phyloP scores from a whole-genome alignment of 2,113 vertebrate species.

The Pterophyllum scalare region DNA sequence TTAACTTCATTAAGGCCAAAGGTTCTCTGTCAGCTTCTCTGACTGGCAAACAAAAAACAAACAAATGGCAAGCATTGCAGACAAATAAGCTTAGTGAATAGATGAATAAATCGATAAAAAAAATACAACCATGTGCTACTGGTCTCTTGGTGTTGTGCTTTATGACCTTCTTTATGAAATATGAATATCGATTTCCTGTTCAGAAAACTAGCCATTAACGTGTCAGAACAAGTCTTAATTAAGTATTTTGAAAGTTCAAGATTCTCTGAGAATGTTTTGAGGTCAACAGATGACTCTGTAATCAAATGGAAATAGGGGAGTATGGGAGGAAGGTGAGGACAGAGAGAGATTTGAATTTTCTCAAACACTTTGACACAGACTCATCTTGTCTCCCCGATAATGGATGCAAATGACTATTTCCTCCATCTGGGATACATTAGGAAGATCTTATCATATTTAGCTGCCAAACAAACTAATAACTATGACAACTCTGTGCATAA shows the following conservation, averaged over 20 bases:
- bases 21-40: neutral
- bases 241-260: constrained; percentile 58
- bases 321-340: neutral
- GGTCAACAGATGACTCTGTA: constrained; percentile 24
- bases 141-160: constrained; percentile 32
- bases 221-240: constrained; percentile 51
- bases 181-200: constrained; percentile 63
- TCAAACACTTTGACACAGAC: constrained; percentile 7
- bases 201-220: constrained; percentile 2
- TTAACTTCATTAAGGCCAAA: constrained; percentile 35
- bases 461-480: constrained; percentile 52
- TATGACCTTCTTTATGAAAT: constrained; percentile 49
- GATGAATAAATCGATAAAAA: constrained; percentile 66
- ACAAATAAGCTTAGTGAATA: constrained; percentile 57
- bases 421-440: constrained; percentile 48
- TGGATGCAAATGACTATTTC: constrained; percentile 46
- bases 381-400: constrained; percentile 34
- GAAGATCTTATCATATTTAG: constrained; percentile 41
- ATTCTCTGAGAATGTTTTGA: constrained; percentile 5
- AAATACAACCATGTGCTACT: constrained; percentile 38
- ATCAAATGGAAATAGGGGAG: neutral
- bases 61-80: too few species aligned
- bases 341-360: constrained; percentile 19
- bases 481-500: constrained; percentile 14
- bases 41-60: constrained; percentile 6